phyloP scores from a whole-genome alignment of 2,113 vertebrate genomes.

The Tichodroma muraria region DNA sequence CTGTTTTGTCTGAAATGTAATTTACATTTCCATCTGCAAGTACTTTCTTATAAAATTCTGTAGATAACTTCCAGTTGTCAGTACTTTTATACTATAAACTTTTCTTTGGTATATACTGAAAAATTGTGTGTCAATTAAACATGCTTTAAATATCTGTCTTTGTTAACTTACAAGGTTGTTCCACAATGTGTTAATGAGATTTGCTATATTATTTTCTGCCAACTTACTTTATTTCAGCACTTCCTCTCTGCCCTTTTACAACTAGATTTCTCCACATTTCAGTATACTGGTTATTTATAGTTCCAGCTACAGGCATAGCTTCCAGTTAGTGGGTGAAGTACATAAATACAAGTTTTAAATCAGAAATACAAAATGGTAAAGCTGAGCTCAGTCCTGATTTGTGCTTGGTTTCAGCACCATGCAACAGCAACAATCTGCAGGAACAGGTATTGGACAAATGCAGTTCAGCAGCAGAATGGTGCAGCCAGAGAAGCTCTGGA shows the following conservation, averaged over 20 bases:
- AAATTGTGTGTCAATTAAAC: slow-evolving; percentile 52
- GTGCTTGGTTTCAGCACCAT: background rate
- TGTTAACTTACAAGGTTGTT: slow-evolving; percentile 54
- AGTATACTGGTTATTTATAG: background rate
- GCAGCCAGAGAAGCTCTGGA: background rate
- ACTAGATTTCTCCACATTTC: slow-evolving; percentile 41
- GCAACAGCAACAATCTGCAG: background rate
- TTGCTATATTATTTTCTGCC: slow-evolving; percentile 62
- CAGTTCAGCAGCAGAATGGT: background rate
- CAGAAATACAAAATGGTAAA: background rate
- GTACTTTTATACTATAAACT: slow-evolving; percentile 64
- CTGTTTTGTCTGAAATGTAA: slow-evolving; percentile 66
- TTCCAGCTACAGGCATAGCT: background rate
- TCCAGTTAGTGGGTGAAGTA: background rate
- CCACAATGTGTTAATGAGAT: slow-evolving; percentile 54
- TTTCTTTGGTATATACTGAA: slow-evolving; percentile 58
- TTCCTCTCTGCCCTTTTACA: slow-evolving; percentile 23
- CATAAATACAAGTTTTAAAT: background rate
- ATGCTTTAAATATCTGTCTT: slow-evolving; percentile 54
- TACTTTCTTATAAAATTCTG: slow-evolving; percentile 71
- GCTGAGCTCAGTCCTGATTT: background rate
- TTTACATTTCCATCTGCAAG: slow-evolving; percentile 68
- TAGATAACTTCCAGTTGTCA: slow-evolving; percentile 68
- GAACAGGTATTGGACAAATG: background rate
- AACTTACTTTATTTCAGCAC: slow-evolving; percentile 41